Conservation (phyloP, 2,888 invertebrate species). For the Tetranychus truncatus region DNA sequence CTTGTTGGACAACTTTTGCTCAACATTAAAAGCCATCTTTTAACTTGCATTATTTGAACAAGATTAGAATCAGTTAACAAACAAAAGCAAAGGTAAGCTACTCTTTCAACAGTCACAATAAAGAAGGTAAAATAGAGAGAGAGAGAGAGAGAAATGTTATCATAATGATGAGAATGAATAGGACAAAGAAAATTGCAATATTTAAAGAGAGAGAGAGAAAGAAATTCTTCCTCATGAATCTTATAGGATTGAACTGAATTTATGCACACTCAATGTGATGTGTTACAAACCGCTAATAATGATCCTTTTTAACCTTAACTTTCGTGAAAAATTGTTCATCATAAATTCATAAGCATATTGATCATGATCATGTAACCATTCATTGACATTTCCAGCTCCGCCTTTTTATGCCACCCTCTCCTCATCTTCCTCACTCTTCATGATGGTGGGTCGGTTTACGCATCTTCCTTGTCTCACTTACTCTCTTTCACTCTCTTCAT, state of each 20-base stretch:
- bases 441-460: background rate
- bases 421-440: background rate
- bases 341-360: background rate
- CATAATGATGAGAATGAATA: background rate
- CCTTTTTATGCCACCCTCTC: background rate
- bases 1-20: too few species aligned
- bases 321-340: background rate
- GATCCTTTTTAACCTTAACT: background rate
- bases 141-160: too few species aligned
- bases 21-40: too few species aligned
- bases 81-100: too few species aligned
- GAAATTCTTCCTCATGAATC: background rate
- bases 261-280: too few species aligned
- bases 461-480: background rate
- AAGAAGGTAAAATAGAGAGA: too few species aligned
- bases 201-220: background rate
- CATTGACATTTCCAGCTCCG: background rate
- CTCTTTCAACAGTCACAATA: too few species aligned
- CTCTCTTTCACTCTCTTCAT: background rate
- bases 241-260: background rate
- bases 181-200: background rate
- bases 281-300: background rate
- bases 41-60: too few species aligned
- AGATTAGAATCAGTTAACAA: too few species aligned
- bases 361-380: background rate